Evolutionary conservation across 2,113 vertebrate genomes (phyloP).

Genomic region (Penelope pileata): DNA sequence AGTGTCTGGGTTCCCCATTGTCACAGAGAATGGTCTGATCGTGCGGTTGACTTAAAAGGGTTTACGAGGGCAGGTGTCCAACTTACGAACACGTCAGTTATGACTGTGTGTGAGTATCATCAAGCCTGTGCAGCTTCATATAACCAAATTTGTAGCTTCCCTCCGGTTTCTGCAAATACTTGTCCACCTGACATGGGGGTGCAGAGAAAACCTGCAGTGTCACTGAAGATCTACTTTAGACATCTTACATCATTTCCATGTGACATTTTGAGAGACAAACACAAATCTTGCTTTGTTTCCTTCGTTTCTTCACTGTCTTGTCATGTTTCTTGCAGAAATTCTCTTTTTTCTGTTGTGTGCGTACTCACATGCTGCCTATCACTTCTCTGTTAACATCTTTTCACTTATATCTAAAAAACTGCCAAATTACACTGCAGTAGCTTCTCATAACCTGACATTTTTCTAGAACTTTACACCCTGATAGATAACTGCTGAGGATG

Average conservation of each 20-base stretch:
- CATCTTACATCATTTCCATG: background rate
- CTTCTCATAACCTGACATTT: background rate
- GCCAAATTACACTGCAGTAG: background rate
- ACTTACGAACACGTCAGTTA: background rate
- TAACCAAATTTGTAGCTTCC: background rate
- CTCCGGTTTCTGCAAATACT: background rate
- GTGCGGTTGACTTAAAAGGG: background rate
- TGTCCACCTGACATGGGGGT: background rate
- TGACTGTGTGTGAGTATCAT: background rate
- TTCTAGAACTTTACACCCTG: background rate
- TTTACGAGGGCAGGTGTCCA: background rate
- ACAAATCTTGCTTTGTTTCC: background rate
- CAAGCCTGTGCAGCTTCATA: background rate
- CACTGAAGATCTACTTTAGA: background rate
- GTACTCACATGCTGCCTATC: accelerated
- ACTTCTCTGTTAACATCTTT: background rate
- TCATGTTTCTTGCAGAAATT: background rate
- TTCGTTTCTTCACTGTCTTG: background rate
- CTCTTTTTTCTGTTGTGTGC: background rate
- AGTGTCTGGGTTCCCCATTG: background rate
- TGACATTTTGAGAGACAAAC: background rate
- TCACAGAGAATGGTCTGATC: background rate
- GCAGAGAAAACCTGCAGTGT: background rate
- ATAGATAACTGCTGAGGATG: background rate
- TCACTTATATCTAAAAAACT: background rate